These are phyloP conservation scores for Psilopogon haemacephalus DNA, from an alignment of 2,113 vertebrate genomes.

Conservation along the genomic window DNA sequence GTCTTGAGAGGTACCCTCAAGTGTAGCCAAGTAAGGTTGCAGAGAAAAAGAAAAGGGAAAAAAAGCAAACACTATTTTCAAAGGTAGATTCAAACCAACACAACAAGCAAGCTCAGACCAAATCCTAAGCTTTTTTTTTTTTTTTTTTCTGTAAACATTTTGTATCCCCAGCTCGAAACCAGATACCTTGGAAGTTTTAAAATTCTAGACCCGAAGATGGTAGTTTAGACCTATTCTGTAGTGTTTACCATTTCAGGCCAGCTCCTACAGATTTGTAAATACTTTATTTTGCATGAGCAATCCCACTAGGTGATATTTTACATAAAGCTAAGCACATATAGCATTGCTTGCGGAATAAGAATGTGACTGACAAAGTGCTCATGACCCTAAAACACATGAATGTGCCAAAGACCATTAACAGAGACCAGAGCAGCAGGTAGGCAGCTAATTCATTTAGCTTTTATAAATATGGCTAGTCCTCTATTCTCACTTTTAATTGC, in stretches of 20 bases:
- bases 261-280: not conserved
- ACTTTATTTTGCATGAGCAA: not conserved
- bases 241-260: not conserved
- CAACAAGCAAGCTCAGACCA: not conserved
- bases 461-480: not conserved
- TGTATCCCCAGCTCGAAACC: not conserved
- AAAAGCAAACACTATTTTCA: not conserved
- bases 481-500: slow-evolving; percentile 10
- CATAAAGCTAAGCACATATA: not conserved
- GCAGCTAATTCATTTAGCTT: not conserved
- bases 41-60: not conserved
- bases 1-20: not conserved
- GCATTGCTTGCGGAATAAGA: not conserved
- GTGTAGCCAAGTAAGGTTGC: not conserved
- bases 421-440: not conserved
- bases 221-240: not conserved
- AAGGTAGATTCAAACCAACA: not conserved
- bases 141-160: not conserved
- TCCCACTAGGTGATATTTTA: not conserved
- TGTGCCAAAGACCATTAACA: not conserved
- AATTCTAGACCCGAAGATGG: not conserved
- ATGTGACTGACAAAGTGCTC: not conserved
- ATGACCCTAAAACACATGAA: not conserved
- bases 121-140: too few relatives aligned
- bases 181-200: not conserved